Evolutionary conservation across 2,113 vertebrate species (phyloP), one percentile per base, ranked within the genome.

Genomic region (Zosterops japonicus): DNA sequence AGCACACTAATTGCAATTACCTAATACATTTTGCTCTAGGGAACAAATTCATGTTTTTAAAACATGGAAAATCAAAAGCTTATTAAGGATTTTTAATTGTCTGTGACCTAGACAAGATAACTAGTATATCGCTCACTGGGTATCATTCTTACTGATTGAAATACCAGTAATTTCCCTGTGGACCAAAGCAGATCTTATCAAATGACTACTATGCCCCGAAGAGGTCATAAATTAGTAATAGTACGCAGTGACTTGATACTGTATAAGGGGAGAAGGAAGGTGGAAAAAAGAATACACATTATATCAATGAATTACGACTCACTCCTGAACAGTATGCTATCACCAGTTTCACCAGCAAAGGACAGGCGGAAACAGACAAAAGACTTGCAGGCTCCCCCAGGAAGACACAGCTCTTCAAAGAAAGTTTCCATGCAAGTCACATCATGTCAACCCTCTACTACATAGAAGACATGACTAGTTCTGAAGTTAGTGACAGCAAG

Each of bases 141-240:
- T 93, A 94, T 57, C 63, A 53, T 72, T 83, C 81, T 57, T 84
- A 75, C 74, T 69, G 77, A 85, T 31, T 87, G 78, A 85, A 93
- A 97, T 39, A 76, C 50, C 70, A 79, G 67, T 91, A 93, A 95
- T 95, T 96, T 97, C 94, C 94, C 81, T 69, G 41, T 5, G 69
- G 91, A 87, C 70, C 46, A 85, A 94, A 80, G 57, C 49, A 89
- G 81, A 89, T 76, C 67, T 91, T 91, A 93, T 85, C 95, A 87
- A 91, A 76, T 82, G 23, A 90, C 81, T 42, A 61, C 25, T n/a
- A 24, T 76, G 87, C 84, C 61, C 84, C 53, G 42, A 94, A 91
- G 93, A 92, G 44, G 78, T 36, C 77, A 95, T 95, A 90, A 94
- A 97, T 96, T 89, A 69, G 61, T 95, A 79, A 94, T 14, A 28